Conservation (phyloP, 2,888 invertebrate genomes). For the Pomacea canaliculata region DNA sequence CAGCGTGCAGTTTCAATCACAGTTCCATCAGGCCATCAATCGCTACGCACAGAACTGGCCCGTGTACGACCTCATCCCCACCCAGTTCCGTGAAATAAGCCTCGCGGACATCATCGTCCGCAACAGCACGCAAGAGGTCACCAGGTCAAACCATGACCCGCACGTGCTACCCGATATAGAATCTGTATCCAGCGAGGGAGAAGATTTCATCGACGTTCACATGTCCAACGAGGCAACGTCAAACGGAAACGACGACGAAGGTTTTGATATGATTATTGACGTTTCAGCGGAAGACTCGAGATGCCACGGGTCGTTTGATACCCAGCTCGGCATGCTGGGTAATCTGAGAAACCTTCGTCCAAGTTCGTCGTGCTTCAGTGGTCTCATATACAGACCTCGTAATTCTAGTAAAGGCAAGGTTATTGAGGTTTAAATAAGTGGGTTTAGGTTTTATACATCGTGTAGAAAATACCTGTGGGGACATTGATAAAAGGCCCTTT, state of each 20-base stretch:
- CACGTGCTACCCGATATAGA: too few relatives aligned
- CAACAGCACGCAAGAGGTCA: slow-evolving; percentile 1
- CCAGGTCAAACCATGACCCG: not conserved
- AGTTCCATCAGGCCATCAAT: slow-evolving; percentile 37
- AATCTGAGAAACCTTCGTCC: too few relatives aligned
- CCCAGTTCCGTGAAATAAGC: slow-evolving; percentile 18
- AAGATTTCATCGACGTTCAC: not conserved
- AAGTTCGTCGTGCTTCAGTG: too few relatives aligned
- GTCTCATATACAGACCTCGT: too few relatives aligned
- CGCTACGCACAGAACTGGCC: slow-evolving; percentile 33
- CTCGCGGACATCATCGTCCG: not conserved
- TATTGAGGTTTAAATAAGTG: too few relatives aligned
- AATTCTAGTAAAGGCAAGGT: too few relatives aligned
- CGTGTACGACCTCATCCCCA: slow-evolving; percentile 32
- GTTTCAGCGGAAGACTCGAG: slow-evolving; percentile 14
- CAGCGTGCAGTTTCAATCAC: slow-evolving; percentile 44
- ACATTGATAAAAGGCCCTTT: too few relatives aligned
- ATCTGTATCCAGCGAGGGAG: not conserved
- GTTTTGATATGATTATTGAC: slow-evolving; percentile 21
- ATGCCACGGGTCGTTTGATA: too few relatives aligned
- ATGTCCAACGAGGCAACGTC: too few relatives aligned
- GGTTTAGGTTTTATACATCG: too few relatives aligned
- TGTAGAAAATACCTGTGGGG: too few relatives aligned
- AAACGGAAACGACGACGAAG: not conserved
- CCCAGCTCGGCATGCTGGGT: too few relatives aligned